Percentiles rank a stretch among this genome's conserved stretches.
These are phyloP conservation scores for Apodemia mormo DNA, from an alignment of 2,888 invertebrate genomes.

Conservation along the genomic window DNA sequence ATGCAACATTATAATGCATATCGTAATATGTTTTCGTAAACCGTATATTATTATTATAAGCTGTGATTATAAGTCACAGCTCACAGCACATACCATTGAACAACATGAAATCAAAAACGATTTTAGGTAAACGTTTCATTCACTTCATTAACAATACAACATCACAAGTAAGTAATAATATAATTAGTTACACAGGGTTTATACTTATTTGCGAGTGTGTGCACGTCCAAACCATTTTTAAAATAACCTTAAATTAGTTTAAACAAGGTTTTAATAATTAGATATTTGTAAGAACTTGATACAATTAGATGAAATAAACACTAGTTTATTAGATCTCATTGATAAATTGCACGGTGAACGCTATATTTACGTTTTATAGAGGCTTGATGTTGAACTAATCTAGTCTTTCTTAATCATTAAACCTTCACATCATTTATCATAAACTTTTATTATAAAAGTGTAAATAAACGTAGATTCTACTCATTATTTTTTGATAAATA, in stretches of 20 bases:
- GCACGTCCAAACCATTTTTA: too few relatives aligned
- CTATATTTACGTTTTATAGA: conserved; percentile 37
- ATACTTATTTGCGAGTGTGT: too few relatives aligned
- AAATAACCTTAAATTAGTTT: too few relatives aligned
- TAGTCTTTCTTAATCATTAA: conserved; percentile 57
- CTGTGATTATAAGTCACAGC: neutral
- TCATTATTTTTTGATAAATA: neutral
- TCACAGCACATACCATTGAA: too few relatives aligned
- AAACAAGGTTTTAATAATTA: neutral
- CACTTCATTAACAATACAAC: too few relatives aligned
- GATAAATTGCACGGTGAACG: neutral
- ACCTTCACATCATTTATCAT: conserved; percentile 18
- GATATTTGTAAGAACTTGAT: neutral
- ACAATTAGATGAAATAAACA: too few relatives aligned
- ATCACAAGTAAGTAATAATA: too few relatives aligned
- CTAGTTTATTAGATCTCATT: neutral
- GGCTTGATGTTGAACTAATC: conserved; percentile 74
- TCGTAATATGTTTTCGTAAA: neutral
- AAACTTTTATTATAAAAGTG: conserved; percentile 3
- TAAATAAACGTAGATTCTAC: conserved; percentile 17
- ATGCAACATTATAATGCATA: neutral
- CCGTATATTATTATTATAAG: neutral
- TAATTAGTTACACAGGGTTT: too few relatives aligned
- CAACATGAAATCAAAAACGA: too few relatives aligned
- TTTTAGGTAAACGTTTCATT: too few relatives aligned